Evolutionary conservation across 2,797 vertebrate species (phyloP).

Genomic region (Orientallactaga sibirica): DNA sequence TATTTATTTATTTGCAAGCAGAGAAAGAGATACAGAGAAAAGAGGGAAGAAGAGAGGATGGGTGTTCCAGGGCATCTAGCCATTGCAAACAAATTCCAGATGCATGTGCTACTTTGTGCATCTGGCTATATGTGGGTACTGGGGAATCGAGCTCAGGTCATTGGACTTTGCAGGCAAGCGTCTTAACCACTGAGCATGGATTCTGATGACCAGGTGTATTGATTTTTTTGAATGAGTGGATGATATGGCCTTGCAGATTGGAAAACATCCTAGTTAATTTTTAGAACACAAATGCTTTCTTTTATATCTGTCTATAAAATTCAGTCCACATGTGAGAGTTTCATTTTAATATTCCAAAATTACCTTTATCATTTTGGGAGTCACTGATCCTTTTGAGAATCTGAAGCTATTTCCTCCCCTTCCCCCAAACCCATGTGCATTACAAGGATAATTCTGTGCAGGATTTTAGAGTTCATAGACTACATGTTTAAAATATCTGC

Average conservation of each 20-base stretch:
- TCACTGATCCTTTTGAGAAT: constrained; percentile 42
- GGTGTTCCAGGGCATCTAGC: too few species aligned
- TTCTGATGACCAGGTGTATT: neutral
- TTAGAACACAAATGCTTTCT: constrained; percentile 37
- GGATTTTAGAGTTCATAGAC: neutral
- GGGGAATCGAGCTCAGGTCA: too few species aligned
- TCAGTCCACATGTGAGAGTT: constrained; percentile 12
- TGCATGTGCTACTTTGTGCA: too few species aligned
- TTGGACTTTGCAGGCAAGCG: too few species aligned
- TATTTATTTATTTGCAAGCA: too few species aligned
- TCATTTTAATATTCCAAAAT: constrained; percentile 36
- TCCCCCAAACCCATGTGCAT: neutral
- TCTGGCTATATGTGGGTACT: too few species aligned
- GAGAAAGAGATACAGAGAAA: too few species aligned
- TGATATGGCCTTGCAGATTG: constrained; percentile 18
- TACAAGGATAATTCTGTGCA: constrained; percentile 9
- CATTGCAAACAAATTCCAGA: too few species aligned
- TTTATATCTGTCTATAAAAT: constrained; percentile 51
- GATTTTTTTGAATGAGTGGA: constrained; percentile 52
- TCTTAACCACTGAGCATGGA: neutral
- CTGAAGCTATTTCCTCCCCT: neutral
- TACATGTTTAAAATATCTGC: constrained; percentile 1
- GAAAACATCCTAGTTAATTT: constrained; percentile 48
- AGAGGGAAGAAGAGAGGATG: too few species aligned
- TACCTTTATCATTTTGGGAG: neutral